Percentiles rank a stretch among this genome's conserved stretches.
Conservation (phyloP, 2,888 invertebrate genomes). For the Listrodromus nycthemerus region DNA sequence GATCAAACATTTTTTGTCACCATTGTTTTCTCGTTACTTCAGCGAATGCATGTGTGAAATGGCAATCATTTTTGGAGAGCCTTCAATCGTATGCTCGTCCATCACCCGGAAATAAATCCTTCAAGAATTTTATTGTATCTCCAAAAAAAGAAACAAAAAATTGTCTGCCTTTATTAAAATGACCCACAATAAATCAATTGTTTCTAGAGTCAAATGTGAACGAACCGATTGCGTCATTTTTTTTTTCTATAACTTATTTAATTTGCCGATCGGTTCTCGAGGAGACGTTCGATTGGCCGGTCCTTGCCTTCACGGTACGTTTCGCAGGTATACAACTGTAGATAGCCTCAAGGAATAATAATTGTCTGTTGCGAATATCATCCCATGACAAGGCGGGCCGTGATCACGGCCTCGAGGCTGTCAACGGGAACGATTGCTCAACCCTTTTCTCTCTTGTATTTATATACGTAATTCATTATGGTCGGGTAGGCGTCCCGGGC, state of each 20-base stretch:
- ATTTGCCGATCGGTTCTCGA: conserved; percentile 1
- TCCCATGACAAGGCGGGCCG: conserved; percentile 52
- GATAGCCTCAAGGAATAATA: conserved; percentile 60
- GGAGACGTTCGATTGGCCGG: not conserved
- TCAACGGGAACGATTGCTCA: conserved; percentile 58
- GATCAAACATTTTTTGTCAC: no score
- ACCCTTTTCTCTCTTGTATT: conserved; percentile 43
- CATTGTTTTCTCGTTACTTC: no score
- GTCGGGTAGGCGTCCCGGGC: conserved; percentile 44
- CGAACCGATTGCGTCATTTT: not conserved
- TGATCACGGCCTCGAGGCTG: no score
- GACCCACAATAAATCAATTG: not conserved
- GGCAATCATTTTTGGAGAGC: no score
- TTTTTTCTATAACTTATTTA: not conserved
- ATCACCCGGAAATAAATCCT: no score
- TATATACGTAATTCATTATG: conserved; percentile 60
- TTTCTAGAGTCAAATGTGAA: not conserved
- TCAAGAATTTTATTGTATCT: no score
- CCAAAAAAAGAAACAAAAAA: no score
- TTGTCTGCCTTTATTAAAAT: no score
- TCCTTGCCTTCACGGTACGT: conserved; percentile 5
- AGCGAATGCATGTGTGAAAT: no score
- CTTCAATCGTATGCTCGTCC: no score
- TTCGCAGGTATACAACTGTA: conserved; percentile 8
- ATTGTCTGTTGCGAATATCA: conserved; percentile 64